These are phyloP conservation scores for Megalonaias nervosa DNA, from an alignment of 1,140 invertebrate genomes.

Conservation along the genomic window DNA sequence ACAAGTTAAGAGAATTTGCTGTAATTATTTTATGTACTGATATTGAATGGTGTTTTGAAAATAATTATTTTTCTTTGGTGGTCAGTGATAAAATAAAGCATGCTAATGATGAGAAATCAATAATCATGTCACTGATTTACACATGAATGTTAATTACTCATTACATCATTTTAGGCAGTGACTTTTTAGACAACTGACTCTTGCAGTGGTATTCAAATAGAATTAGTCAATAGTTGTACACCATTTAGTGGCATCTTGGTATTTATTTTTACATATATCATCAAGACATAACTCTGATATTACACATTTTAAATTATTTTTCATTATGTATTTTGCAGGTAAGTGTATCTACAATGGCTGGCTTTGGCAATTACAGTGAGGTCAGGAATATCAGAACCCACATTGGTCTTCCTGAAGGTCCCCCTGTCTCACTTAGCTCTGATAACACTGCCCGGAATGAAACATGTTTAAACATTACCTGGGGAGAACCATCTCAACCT, in stretches of 20 bases:
- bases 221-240: background rate
- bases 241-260: background rate
- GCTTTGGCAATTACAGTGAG: conserved; percentile 40
- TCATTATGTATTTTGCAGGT: conserved; percentile 38
- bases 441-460: conserved; percentile 37
- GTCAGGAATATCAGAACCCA: conserved; percentile 30
- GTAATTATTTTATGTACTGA: too few species aligned
- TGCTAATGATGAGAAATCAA: too few species aligned
- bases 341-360: conserved; percentile 48
- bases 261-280: too few species aligned
- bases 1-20: too few species aligned
- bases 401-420: conserved; percentile 37
- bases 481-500: conserved; percentile 40
- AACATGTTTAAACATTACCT: conserved; percentile 54
- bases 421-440: conserved; percentile 33
- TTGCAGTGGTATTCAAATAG: background rate
- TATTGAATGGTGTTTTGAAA: too few species aligned
- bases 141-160: too few species aligned
- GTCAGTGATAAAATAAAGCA: too few species aligned
- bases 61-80: too few species aligned
- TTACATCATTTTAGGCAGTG: too few species aligned
- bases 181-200: too few species aligned
- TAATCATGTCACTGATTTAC: too few species aligned
- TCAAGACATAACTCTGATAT: background rate
- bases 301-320: background rate